Evolutionary conservation across 1,140 invertebrate genomes (phyloP), one percentile per base, ranked within the genome.

Genomic region (Aleiodes sp.): DNA sequence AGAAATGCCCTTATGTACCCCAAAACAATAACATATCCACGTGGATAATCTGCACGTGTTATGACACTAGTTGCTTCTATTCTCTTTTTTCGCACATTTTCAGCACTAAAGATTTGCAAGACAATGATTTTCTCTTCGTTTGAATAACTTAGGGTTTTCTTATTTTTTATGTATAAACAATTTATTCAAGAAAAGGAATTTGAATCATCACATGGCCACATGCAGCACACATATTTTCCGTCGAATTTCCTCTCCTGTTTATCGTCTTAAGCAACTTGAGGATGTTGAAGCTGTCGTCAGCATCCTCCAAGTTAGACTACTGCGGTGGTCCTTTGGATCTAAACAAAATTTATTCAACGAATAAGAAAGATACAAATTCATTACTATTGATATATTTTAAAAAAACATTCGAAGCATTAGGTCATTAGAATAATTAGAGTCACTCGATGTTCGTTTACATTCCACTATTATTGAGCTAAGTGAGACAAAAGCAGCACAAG

Each of bases 11-110:
- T 73, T 74, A 71, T 59, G 31, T 65, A 29, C 21, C 33, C 68
- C 76, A 77, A 82, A 84, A 84, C 81, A 83, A 84, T 82, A 84
- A 84, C 79, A 78, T 69, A 65, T 72, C 77, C 81, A 84, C 80
- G 82, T 84, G 82, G 68, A 73, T 65, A 33, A 60, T 65, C 41
- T n/a, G n/a, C 69, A 71, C 68, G 66, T 73, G 67, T 52, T 52
- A 57, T 65, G 37, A 72, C 67, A 68, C 66, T 21, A 21, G 67
- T 63, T 69, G 60, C 56, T 43, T 46, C 9, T 29, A 64, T 8
- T n/a, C n/a, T 33, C 33, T 9, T 26, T n/a, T 12, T 52, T 29
- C 12, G 9, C n/a, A 12, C n/a, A 21, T 35, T 9, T 37, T 14
- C 12, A 10, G 2, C 3, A 14, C 4, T 43, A 19, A 4, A 12